These are phyloP conservation scores for Hippocampus barbouri DNA, from an alignment of 2,113 vertebrate genomes.

Conservation along the genomic window DNA sequence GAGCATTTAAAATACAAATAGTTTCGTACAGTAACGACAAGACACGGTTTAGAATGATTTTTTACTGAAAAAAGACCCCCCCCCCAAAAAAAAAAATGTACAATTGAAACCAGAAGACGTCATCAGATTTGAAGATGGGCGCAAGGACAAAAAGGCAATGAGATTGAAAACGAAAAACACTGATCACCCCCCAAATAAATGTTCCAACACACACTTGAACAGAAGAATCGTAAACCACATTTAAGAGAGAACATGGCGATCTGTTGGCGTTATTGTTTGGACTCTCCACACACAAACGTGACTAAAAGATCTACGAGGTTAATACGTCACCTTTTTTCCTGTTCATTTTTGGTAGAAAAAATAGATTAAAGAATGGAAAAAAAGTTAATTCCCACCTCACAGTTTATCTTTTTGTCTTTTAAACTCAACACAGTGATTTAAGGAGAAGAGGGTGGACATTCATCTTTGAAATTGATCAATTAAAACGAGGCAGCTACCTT, in stretches of 20 bases:
- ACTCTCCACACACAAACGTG: background rate
- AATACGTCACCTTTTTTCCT: background rate
- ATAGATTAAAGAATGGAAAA: constrained; percentile 61
- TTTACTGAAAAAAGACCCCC: constrained; percentile 71
- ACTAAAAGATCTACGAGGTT: constrained; percentile 1
- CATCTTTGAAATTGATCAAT: constrained; percentile 55
- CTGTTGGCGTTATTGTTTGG: background rate
- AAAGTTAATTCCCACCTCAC: constrained; percentile 43
- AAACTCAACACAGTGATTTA: constrained; percentile 58
- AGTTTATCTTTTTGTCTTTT: background rate
- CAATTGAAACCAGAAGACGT: constrained; percentile 61
- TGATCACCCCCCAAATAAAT: background rate
- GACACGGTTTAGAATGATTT: constrained; percentile 39
- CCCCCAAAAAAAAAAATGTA: constrained; percentile 70
- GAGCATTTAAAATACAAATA: background rate
- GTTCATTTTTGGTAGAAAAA: constrained; percentile 52
- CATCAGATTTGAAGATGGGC: constrained; percentile 57
- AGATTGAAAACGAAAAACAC: background rate
- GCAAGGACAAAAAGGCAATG: constrained; percentile 40
- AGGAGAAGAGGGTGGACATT: constrained; percentile 60
- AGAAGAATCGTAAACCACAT: background rate
- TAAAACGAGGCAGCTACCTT: constrained; percentile 37
- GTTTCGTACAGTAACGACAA: constrained; percentile 42
- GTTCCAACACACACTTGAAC: background rate
- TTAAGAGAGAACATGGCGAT: constrained; percentile 2